Conservation (phyloP, 2,888 invertebrate genomes). For the Cataglyphis rosenhaueri region DNA sequence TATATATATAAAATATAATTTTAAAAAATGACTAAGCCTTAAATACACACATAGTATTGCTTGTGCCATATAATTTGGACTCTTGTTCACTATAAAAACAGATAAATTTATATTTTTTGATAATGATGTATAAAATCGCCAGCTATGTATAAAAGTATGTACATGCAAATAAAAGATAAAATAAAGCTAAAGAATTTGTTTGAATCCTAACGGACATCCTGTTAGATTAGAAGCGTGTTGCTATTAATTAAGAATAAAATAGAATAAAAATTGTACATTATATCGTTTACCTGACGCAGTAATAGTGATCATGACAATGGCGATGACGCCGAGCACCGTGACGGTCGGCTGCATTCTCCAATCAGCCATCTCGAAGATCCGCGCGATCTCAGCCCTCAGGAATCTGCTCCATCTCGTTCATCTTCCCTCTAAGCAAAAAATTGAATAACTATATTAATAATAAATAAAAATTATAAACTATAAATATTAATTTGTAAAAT, state of each 20-base stretch:
- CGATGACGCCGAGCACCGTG: conserved; percentile 82
- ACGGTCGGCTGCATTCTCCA: conserved; percentile 81
- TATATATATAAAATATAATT: not conserved
- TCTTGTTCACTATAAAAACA: not conserved
- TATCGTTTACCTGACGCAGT: conserved; percentile 74
- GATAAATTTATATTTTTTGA: not conserved
- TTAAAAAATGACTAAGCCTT: not conserved
- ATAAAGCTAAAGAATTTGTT: not conserved
- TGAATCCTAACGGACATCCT: not conserved
- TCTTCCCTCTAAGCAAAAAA: conserved; percentile 64
- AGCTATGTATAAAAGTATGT: not conserved
- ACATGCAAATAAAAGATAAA: not conserved
- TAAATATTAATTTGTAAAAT: not conserved
- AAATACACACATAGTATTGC: not conserved
- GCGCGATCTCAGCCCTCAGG: conserved; percentile 81
- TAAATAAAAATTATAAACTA: not conserved
- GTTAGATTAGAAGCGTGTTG: not conserved
- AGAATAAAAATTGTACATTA: not conserved
- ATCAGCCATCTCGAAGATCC: conserved; percentile 72
- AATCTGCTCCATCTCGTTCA: conserved; percentile 80
- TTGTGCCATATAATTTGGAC: not conserved
- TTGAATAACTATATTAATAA: conserved; percentile 47
- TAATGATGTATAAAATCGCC: not conserved
- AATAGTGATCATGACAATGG: conserved; percentile 79
- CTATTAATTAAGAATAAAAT: not conserved